Base-by-base conservation (phyloP, 1,140 invertebrate species). In the Drosophila tani region DNA sequence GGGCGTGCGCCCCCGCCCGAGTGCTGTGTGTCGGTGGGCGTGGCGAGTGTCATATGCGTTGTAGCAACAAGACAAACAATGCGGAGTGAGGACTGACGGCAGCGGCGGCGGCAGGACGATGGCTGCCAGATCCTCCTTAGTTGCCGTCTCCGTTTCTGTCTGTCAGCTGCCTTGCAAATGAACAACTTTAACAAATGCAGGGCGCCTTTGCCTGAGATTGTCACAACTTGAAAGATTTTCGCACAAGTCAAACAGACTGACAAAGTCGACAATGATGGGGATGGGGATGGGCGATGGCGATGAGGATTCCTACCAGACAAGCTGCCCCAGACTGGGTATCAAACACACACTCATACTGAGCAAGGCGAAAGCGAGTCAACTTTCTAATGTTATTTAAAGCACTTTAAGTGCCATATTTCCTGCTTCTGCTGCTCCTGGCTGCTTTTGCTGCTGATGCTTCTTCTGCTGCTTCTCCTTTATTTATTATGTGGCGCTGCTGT, bases 341-440 rank as follows among this genome's bases (percentile, higher is more conserved):
- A 58, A 63, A 62, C 27, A 65, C 49, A 55, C 45, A 59, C 32
- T 43, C 32, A 58, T n/a, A 40, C 27, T 63, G 29, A 47, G 17
- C 17, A 55, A 17, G 38, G n/a, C 43, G 49, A 58, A 49, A 51
- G 60, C 56, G 81, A 62, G 47, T 81, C 70, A 88, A 88, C 85
- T 88, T 88, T 90, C 84, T 88, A 90, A 88, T 88, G 84, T 90
- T 88, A 90, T 88, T 88, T 88, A 88, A 88, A 88, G 84, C 86
- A 88, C 84, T 88, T 88, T 88, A 88, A 88, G 84, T 88, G 84
- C 75, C 86, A 88, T 90, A 88, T 88, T 88, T 88, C 85, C 84
- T 90, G 78, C 77, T 70, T 32, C 73, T 53, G 59, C 59, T 66
- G 35, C 74, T 51, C 35, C 58, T 55, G 27, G 41, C 58, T 55